These are phyloP conservation scores for Terrapene triunguis DNA, from an alignment of 2,113 vertebrate species.

Conservation along the genomic window DNA sequence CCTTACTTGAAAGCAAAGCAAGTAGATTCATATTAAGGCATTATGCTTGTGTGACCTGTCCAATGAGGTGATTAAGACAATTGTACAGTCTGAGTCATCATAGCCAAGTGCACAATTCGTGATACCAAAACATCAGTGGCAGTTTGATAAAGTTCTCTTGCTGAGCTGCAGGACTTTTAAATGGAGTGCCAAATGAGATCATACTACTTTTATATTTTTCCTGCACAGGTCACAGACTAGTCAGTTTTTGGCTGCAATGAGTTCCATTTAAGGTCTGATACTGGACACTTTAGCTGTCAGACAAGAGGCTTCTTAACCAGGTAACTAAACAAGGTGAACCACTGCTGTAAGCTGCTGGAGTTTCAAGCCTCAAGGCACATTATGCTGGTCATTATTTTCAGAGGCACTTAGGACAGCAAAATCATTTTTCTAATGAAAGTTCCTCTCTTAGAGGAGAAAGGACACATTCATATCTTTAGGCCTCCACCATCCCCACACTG, in stretches of 20 bases:
- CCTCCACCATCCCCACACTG: background rate
- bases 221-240: background rate
- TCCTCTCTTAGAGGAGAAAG: background rate
- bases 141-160: background rate
- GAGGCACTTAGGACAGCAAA: background rate
- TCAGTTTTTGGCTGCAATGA: background rate
- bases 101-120: background rate
- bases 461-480: background rate
- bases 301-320: constrained; percentile 10
- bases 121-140: background rate
- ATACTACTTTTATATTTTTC: background rate
- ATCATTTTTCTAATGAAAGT: accelerated
- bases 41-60: background rate
- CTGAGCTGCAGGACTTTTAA: background rate
- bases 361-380: background rate
- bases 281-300: background rate
- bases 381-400: background rate
- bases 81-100: background rate
- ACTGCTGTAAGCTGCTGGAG: constrained; percentile 36
- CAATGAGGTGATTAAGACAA: background rate
- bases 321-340: constrained; percentile 12
- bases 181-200: background rate
- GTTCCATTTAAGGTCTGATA: background rate
- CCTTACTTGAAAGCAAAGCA: background rate
- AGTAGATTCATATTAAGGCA: background rate